These are phyloP conservation scores for Apamea monoglypha DNA, from an alignment of 2,888 invertebrate genomes.

Conservation along the genomic window DNA sequence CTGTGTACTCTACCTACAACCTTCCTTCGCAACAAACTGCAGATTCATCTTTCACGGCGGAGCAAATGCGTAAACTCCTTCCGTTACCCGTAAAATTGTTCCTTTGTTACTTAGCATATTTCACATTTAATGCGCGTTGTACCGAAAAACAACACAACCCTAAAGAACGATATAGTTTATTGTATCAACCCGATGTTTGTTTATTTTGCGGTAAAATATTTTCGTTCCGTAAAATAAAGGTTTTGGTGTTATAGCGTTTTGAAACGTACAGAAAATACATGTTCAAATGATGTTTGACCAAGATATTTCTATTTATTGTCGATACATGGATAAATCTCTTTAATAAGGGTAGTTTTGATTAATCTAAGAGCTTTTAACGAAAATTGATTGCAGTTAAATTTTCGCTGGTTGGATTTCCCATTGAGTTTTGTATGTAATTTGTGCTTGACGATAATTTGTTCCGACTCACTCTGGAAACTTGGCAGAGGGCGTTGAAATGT, in stretches of 20 bases:
- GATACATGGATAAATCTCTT: background rate
- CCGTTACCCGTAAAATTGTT: conserved; percentile 31
- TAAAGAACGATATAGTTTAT: conserved; percentile 43
- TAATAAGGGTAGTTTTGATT: conserved; percentile 13
- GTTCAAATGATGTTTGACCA: background rate
- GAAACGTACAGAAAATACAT: conserved; percentile 18
- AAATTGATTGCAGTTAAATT: conserved; percentile 28
- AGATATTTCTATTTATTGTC: conserved; percentile 14
- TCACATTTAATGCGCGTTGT: conserved; percentile 54
- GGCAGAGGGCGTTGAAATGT: conserved; percentile 51
- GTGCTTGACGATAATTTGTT: conserved; percentile 57
- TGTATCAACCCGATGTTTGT: conserved; percentile 42
- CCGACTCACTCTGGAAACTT: conserved; percentile 47
- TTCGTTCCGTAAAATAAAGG: conserved; percentile 45
- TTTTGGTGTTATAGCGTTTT: conserved; percentile 23
- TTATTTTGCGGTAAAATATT: conserved; percentile 58
- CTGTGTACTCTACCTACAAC: background rate
- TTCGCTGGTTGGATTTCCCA: conserved; percentile 16
- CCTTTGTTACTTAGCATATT: conserved; percentile 60
- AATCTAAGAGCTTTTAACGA: conserved; percentile 8
- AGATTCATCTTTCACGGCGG: conserved; percentile 30
- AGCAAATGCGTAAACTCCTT: conserved; percentile 33
- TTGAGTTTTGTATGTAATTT: conserved; percentile 45
- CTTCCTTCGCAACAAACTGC: conserved; percentile 20
- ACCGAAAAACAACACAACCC: conserved; percentile 49